These are phyloP conservation scores for Trypoxylon attenuatum DNA, from an alignment of 2,888 invertebrate genomes.

Conservation along the genomic window DNA sequence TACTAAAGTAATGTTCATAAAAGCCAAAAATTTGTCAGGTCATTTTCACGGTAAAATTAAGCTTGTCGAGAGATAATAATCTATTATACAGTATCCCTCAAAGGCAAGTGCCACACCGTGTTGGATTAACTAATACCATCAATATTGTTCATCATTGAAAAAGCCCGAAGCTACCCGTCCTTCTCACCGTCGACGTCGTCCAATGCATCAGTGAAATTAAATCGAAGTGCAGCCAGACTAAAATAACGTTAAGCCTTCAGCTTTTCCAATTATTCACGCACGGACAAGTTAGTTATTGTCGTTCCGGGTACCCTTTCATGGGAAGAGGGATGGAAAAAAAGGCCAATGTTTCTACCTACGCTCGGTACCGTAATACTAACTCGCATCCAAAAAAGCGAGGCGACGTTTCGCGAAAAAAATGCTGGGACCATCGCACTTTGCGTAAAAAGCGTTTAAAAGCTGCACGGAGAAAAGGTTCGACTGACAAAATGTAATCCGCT, in stretches of 20 bases:
- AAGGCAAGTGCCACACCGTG: no score
- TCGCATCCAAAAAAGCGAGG: not conserved
- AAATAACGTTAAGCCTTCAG: not conserved
- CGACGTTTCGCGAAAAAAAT: conserved; percentile 4
- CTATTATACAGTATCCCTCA: no score
- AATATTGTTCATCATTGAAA: no score
- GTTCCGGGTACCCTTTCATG: not conserved
- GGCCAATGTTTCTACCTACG: not conserved
- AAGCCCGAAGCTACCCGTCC: no score
- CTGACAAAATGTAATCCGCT: conserved; percentile 17
- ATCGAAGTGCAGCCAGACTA: not conserved
- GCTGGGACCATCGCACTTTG: conserved; percentile 1
- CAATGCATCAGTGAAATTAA: not conserved
- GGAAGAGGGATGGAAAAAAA: no score
- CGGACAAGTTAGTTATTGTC: not conserved
- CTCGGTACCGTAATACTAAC: not conserved
- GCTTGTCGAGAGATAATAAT: no score
- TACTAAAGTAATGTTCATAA: no score
- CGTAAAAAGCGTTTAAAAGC: conserved; percentile 7
- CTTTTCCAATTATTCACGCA: not conserved
- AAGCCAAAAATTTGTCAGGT: no score
- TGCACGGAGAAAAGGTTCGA: conserved; percentile 6
- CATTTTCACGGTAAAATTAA: no score
- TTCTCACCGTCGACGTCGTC: no score
- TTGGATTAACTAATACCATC: no score